phyloP scores from a whole-genome alignment of 2,113 vertebrate genomes.

The Phrynosoma blainvillii region DNA sequence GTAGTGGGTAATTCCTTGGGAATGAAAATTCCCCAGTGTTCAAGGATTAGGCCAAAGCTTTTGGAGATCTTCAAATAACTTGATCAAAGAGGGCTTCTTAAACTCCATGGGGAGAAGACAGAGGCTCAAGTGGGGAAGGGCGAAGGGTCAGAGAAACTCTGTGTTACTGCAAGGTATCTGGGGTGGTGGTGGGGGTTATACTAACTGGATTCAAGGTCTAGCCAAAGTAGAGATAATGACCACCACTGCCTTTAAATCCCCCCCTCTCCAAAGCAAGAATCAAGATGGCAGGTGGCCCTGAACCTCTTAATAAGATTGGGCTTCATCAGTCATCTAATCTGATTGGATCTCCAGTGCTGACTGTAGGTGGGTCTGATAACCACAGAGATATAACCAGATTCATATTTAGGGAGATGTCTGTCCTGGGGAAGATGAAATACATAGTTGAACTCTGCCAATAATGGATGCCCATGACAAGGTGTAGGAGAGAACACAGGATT shows the following conservation, averaged over 20 bases:
- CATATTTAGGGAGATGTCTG: not conserved
- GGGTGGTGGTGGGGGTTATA: no score
- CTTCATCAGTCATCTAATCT: not conserved
- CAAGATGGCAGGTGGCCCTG: not conserved
- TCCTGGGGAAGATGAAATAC: not conserved
- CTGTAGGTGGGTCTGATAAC: not conserved
- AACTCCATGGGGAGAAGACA: not conserved
- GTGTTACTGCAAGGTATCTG: no score
- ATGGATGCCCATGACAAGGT: not conserved
- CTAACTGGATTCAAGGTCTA: not conserved
- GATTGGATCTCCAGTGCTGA: no score
- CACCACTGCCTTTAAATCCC: not conserved
- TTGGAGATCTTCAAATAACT: not conserved
- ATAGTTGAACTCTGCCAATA: not conserved
- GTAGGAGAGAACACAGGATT: not conserved
- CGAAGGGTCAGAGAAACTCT: not conserved
- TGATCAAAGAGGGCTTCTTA: not conserved
- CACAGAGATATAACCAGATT: not conserved
- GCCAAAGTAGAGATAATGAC: not conserved
- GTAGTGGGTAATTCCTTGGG: not conserved
- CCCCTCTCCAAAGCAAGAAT: not conserved
- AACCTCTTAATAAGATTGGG: not conserved
- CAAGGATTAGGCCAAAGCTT: not conserved
- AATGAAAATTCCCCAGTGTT: not conserved
- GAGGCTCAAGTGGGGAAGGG: not conserved